Percentiles rank a stretch among this genome's conserved stretches.
Evolutionary conservation across 2,113 vertebrate genomes (phyloP).

Genomic region (Semnopithecus entellus): DNA sequence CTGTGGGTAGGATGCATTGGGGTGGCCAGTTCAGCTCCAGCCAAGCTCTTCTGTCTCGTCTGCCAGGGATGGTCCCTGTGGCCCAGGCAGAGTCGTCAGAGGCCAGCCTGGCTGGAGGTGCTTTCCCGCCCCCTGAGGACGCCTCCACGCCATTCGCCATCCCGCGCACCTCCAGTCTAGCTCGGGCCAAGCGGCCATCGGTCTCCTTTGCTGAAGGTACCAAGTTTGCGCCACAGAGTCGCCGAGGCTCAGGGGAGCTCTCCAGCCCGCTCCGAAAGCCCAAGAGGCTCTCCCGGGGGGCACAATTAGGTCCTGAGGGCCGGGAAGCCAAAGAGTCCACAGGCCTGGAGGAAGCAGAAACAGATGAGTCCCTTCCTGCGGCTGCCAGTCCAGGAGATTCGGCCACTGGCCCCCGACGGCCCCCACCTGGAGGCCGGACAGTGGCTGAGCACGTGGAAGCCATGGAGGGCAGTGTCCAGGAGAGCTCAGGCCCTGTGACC

Average conservation of each 20-base stretch:
- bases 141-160: slow-evolving; percentile 90
- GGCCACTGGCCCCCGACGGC: slow-evolving; percentile 72
- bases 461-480: slow-evolving; percentile 69
- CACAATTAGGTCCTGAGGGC: slow-evolving; percentile 58
- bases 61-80: slow-evolving; percentile 37
- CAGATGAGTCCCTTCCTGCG: slow-evolving; percentile 44
- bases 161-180: slow-evolving; percentile 96
- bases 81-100: slow-evolving; percentile 83
- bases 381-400: slow-evolving; percentile 65
- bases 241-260: slow-evolving; percentile 85
- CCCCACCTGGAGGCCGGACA: slow-evolving; percentile 83
- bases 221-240: slow-evolving; percentile 89
- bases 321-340: slow-evolving; percentile 47
- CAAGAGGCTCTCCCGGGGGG: slow-evolving; percentile 81
- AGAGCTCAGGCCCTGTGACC: slow-evolving; percentile 81
- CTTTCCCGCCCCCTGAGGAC: slow-evolving; percentile 88
- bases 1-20: not conserved
- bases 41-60: not conserved
- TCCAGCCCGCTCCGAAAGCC: slow-evolving; percentile 84
- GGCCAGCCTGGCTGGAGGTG: slow-evolving; percentile 81
- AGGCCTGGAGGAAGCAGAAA: slow-evolving; percentile 66
- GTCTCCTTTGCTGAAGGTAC: slow-evolving; percentile 98
- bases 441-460: slow-evolving; percentile 81
- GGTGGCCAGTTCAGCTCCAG: not conserved
- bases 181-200: slow-evolving; percentile 94